Conservation (phyloP, 2,113 vertebrate species). For the Aptenodytes patagonicus region DNA sequence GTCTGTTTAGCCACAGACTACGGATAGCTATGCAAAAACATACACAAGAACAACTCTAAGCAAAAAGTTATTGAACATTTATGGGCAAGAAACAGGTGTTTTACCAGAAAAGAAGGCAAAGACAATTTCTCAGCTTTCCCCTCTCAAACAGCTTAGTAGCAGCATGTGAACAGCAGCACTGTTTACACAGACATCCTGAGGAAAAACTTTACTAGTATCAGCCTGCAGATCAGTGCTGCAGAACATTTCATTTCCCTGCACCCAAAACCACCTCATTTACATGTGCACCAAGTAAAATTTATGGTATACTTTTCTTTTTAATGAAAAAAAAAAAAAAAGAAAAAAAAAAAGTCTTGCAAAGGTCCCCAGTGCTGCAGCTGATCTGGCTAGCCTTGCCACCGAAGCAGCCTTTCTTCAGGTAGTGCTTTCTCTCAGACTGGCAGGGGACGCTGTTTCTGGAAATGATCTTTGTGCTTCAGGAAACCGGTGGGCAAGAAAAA, state of each 20-base stretch:
- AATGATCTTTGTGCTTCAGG: background rate
- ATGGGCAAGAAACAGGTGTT: rapidly evolving
- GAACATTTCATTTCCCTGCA: background rate
- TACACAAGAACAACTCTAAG: background rate
- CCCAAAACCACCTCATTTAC: background rate
- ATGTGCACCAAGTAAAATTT: background rate
- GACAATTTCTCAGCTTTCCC: background rate
- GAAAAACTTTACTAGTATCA: background rate
- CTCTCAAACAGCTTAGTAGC: background rate
- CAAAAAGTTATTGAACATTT: background rate
- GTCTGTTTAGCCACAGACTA: background rate
- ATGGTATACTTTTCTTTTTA: too few relatives aligned
- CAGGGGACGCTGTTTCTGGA: background rate
- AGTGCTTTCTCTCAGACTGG: background rate
- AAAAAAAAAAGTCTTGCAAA: background rate
- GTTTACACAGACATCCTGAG: background rate
- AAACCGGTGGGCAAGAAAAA: background rate
- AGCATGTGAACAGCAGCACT: background rate
- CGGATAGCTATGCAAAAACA: background rate
- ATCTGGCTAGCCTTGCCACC: background rate
- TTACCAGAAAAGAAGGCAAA: background rate
- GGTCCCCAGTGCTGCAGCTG: too few relatives aligned
- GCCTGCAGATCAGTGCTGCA: background rate
- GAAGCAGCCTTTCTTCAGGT: background rate
- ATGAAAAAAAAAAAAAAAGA: too few relatives aligned